These are phyloP conservation scores for Gobius niger DNA, from an alignment of 2,113 vertebrate genomes.

Conservation along the genomic window DNA sequence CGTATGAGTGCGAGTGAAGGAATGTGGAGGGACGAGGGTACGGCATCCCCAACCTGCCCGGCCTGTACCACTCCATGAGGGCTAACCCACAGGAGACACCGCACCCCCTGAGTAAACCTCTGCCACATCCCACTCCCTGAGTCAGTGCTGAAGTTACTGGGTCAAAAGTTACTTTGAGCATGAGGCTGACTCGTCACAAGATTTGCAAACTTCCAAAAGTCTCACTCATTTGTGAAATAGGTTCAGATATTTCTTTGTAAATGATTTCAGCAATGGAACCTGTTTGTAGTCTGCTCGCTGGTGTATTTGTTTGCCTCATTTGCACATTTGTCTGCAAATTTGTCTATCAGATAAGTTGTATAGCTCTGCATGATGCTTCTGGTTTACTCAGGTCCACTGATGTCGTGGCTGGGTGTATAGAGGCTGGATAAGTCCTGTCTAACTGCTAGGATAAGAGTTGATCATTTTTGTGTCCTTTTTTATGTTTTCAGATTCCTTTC, in stretches of 20 bases:
- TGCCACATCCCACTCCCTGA: not conserved
- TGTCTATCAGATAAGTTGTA: slow-evolving; percentile 15
- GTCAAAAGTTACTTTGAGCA: not conserved
- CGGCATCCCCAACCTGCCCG: slow-evolving; percentile 39
- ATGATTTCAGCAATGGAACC: not conserved
- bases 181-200: not conserved
- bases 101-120: slow-evolving; percentile 33
- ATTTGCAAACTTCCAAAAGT: not conserved
- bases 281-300: no score
- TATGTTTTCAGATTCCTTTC: slow-evolving; percentile 95
- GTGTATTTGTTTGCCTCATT: slow-evolving; percentile 13
- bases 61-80: slow-evolving; percentile 33
- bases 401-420: slow-evolving; percentile 17
- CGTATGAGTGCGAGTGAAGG: slow-evolving; percentile 25
- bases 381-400: slow-evolving; percentile 26
- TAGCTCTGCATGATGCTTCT: slow-evolving; percentile 50
- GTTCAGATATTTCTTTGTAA: not conserved
- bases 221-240: not conserved
- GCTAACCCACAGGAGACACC: not conserved
- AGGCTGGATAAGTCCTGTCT: slow-evolving; percentile 34
- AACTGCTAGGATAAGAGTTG: slow-evolving; percentile 60
- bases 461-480: slow-evolving; percentile 82
- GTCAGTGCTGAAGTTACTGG: not conserved
- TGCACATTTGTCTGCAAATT: not conserved
- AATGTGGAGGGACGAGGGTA: slow-evolving; percentile 53